phyloP scores from a whole-genome alignment of 1,140 invertebrate genomes.

The Ectropis grisescens region DNA sequence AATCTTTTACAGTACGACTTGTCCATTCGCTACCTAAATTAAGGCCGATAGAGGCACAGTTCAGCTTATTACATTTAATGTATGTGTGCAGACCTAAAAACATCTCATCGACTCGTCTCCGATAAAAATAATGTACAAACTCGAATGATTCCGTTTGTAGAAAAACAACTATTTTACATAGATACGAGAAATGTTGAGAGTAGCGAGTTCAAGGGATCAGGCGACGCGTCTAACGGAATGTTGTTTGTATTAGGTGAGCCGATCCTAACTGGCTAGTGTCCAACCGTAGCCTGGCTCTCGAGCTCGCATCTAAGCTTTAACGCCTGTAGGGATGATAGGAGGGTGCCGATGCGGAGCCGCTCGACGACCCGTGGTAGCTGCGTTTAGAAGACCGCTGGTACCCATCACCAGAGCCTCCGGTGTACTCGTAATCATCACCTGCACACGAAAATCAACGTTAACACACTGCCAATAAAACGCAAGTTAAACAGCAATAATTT shows the following conservation, averaged over 20 bases:
- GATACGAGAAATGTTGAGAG: conserved; percentile 5
- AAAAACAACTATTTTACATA: conserved; percentile 41
- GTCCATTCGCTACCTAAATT: no score
- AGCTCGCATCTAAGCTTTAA: no score
- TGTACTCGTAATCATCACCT: conserved; percentile 64
- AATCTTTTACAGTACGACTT: no score
- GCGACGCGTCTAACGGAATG: neutral
- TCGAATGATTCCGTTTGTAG: conserved; percentile 46
- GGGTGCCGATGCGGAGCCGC: conserved; percentile 35
- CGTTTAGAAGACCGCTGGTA: conserved; percentile 55
- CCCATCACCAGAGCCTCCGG: conserved; percentile 57
- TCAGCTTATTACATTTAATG: neutral
- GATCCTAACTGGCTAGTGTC: no score
- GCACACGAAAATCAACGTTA: conserved; percentile 18
- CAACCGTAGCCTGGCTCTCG: neutral
- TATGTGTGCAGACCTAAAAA: neutral
- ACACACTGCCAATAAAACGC: conserved; percentile 1
- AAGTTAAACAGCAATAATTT: conserved; percentile 22
- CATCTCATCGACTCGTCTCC: conserved; percentile 24
- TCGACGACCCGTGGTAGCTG: conserved; percentile 42
- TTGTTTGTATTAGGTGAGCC: no score
- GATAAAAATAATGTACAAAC: conserved; percentile 49
- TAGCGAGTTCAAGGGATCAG: neutral
- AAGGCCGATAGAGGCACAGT: no score
- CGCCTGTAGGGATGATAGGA: conserved; percentile 65